Evolutionary conservation across 2,888 invertebrate species (phyloP).

Genomic region (Aromia moschata): DNA sequence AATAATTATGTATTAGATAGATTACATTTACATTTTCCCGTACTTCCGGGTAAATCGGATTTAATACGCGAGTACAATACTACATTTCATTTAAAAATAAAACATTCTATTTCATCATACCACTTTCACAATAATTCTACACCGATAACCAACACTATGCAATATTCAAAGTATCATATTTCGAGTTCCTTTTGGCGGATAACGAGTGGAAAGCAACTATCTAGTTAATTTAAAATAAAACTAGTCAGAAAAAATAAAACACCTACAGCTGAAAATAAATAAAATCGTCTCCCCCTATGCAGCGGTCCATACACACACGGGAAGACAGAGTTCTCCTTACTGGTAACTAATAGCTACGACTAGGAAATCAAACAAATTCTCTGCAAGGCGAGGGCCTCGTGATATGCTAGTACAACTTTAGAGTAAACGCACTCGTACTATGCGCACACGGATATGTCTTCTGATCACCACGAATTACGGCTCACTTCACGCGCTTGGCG

Average conservation of each 20-base stretch:
- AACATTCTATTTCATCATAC: slow-evolving; percentile 4
- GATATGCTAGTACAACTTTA: slow-evolving; percentile 42
- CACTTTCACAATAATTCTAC: slow-evolving; percentile 20
- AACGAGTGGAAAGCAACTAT: not conserved
- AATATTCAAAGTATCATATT: slow-evolving; percentile 1
- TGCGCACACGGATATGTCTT: slow-evolving; percentile 36
- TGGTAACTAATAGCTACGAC: slow-evolving; percentile 49
- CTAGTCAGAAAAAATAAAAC: not conserved
- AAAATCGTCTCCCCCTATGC: slow-evolving; percentile 1
- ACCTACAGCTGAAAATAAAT: slow-evolving; percentile 15
- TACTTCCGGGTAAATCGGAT: not conserved
- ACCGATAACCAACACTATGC: slow-evolving; percentile 10
- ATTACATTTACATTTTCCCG: slow-evolving; percentile 3
- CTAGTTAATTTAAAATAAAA: slow-evolving; percentile 1
- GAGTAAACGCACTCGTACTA: slow-evolving; percentile 23
- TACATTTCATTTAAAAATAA: not conserved
- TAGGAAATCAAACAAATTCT: slow-evolving; percentile 41
- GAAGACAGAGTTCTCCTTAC: slow-evolving; percentile 32
- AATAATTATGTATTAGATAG: slow-evolving; percentile 14
- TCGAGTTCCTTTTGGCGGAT: not conserved
- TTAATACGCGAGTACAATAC: not conserved
- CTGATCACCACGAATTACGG: no score
- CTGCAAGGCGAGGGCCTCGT: slow-evolving; percentile 25
- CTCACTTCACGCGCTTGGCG: slow-evolving; percentile 49
- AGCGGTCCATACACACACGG: slow-evolving; percentile 9